Percentiles rank a stretch among this genome's conserved stretches.
Conservation (phyloP, 2,797 vertebrate species). For the Poeciliopsis turneri region DNA sequence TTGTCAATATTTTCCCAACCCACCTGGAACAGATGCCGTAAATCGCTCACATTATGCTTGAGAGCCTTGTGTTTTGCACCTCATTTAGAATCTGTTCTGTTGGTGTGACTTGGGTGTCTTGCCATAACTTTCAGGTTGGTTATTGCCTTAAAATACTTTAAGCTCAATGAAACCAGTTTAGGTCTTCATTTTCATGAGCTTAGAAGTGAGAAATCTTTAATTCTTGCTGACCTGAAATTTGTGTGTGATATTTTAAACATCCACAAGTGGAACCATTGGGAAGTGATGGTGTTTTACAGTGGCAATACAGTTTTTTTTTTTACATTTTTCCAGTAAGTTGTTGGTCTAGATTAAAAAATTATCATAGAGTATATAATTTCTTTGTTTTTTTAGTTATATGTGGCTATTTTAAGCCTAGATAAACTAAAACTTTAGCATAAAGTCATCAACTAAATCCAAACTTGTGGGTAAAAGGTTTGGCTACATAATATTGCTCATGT, state of each 20-base stretch:
- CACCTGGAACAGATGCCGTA: conserved; percentile 43
- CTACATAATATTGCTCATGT: not conserved
- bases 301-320: not conserved
- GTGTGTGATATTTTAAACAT: conserved; percentile 11
- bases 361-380: not conserved
- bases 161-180: conserved; percentile 42
- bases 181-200: conserved; percentile 22
- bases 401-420: not conserved
- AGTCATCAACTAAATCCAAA: not conserved
- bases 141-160: conserved; percentile 44
- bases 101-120: conserved; percentile 44
- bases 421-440: not conserved
- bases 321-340: not conserved
- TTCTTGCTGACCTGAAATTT: conserved; percentile 4
- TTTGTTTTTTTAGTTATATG: not conserved
- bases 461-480: not conserved
- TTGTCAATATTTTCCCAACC: conserved; percentile 58
- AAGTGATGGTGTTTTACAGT: not conserved
- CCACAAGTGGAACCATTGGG: not conserved
- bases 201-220: conserved; percentile 13
- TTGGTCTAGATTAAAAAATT: not conserved
- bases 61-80: conserved; percentile 39
- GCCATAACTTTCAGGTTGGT: conserved; percentile 24
- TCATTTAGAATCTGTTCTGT: conserved; percentile 56
- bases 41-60: conserved; percentile 40